Conservation (phyloP, 2,888 invertebrate species). For the Agrypnus murinus region DNA sequence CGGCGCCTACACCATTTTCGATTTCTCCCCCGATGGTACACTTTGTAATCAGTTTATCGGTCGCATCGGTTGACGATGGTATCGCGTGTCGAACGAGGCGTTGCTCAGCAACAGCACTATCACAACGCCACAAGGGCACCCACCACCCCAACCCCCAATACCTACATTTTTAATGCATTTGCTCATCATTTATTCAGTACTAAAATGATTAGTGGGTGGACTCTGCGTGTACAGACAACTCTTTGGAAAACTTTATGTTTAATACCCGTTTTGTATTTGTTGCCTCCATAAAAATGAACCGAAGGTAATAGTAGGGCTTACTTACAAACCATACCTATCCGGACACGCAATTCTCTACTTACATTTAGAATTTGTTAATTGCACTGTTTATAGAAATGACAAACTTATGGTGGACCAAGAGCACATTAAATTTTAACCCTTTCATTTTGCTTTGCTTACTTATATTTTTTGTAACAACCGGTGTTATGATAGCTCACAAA, state of each 20-base stretch:
- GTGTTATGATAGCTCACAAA: no score
- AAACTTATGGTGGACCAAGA: constrained; percentile 19
- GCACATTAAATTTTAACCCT: no score
- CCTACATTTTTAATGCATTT: constrained; percentile 68
- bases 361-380: constrained; percentile 48
- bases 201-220: constrained; percentile 69
- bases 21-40: constrained; percentile 49
- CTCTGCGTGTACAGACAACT: constrained; percentile 62
- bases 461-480: no score
- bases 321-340: constrained; percentile 42
- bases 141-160: constrained; percentile 60
- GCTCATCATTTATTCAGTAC: constrained; percentile 69
- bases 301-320: constrained; percentile 48
- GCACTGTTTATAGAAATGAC: constrained; percentile 40
- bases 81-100: constrained; percentile 67
- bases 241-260: constrained; percentile 59
- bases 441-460: no score
- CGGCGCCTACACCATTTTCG: constrained; percentile 45
- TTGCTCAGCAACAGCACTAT: constrained; percentile 68
- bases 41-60: constrained; percentile 57
- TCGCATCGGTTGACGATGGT: constrained; percentile 68
- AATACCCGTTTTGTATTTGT: constrained; percentile 56
- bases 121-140: constrained; percentile 63
- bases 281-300: constrained; percentile 50
- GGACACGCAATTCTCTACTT: constrained; percentile 51